Conservation (phyloP, 2,797 vertebrate genomes). For the Sardinella longiceps region DNA sequence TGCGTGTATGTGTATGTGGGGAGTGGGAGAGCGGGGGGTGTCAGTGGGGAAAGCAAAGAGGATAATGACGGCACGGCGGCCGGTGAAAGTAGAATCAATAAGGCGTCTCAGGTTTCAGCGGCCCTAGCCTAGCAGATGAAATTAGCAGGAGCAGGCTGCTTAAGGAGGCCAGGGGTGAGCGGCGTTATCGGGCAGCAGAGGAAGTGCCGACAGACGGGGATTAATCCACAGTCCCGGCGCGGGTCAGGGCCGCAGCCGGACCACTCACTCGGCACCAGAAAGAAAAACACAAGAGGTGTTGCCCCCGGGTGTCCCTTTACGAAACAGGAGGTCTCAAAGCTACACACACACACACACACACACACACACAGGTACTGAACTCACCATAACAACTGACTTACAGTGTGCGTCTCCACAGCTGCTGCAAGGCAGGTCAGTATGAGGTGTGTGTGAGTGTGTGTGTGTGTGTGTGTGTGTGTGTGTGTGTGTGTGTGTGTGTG, state of each 20-base stretch:
- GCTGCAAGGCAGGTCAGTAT: background rate
- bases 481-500: too few relatives aligned
- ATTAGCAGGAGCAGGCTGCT: slow-evolving; percentile 41
- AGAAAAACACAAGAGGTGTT: background rate
- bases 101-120: slow-evolving; percentile 71
- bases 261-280: background rate
- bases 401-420: background rate
- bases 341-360: background rate
- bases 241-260: background rate
- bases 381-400: background rate
- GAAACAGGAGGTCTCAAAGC: background rate
- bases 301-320: background rate
- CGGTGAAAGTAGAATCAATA: slow-evolving; percentile 72
- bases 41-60: slow-evolving; percentile 26
- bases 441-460: background rate
- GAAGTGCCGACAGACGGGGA: slow-evolving; percentile 35
- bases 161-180: slow-evolving; percentile 40
- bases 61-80: slow-evolving; percentile 64
- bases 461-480: too few relatives aligned
- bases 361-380: background rate
- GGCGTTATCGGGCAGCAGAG: slow-evolving; percentile 36
- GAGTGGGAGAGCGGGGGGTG: slow-evolving; percentile 64
- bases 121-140: slow-evolving; percentile 57
- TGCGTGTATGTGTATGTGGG: slow-evolving; percentile 66
- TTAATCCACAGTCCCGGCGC: background rate